phyloP scores from a whole-genome alignment of 2,888 invertebrate species.

The Idaea dimidiata region DNA sequence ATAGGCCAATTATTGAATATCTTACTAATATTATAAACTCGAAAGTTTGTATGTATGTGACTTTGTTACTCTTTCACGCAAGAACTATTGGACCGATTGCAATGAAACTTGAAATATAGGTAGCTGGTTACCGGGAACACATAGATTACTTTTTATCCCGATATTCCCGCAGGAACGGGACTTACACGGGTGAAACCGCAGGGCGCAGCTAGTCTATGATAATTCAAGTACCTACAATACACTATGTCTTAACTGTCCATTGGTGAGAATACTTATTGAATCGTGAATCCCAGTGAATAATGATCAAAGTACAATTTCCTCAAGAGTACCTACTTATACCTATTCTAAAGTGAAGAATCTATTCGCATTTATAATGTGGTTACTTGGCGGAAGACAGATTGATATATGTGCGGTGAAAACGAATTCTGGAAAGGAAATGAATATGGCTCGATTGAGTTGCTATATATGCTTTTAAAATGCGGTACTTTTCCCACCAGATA shows the following conservation, averaged over 20 bases:
- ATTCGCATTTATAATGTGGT: constrained; percentile 1
- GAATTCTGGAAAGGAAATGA: not conserved
- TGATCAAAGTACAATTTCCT: not conserved
- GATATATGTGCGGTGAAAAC: not conserved
- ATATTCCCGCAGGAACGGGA: too few species aligned
- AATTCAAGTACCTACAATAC: too few species aligned
- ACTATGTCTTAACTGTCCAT: not conserved
- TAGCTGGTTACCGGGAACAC: too few species aligned
- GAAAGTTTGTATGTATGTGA: too few species aligned
- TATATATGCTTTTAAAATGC: not conserved
- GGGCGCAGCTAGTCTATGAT: too few species aligned
- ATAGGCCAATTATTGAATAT: too few species aligned
- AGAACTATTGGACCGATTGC: too few species aligned
- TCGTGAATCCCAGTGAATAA: not conserved
- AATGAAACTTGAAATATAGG: too few species aligned
- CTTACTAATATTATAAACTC: too few species aligned
- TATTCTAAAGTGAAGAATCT: not conserved
- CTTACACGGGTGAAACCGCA: too few species aligned
- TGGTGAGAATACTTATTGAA: not conserved
- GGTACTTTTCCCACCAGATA: not conserved
- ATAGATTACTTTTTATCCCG: too few species aligned
- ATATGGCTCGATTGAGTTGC: not conserved
- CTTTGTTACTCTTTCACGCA: too few species aligned
- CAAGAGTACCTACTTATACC: not conserved
- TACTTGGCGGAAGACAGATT: not conserved